Conservation (phyloP, 2,797 vertebrate genomes). For the Fistularia commersonii region DNA sequence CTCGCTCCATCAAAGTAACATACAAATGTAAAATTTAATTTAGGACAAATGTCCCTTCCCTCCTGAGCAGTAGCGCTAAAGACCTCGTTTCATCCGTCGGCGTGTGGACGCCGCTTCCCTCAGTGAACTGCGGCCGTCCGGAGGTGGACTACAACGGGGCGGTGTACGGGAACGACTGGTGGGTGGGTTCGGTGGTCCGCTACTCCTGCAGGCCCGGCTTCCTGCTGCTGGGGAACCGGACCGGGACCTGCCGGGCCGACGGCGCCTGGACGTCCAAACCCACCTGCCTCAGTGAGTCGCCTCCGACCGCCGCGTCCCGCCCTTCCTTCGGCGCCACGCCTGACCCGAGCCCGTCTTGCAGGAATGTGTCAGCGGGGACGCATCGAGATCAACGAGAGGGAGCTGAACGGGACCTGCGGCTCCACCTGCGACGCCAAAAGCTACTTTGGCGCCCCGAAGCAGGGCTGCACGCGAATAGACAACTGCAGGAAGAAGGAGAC, state of each 20-base stretch:
- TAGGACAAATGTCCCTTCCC: no score
- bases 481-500: conserved; percentile 75
- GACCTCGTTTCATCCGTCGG: no score
- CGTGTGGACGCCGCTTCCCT: neutral
- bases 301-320: neutral
- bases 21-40: no score
- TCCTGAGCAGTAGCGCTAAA: no score
- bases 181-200: conserved; percentile 82
- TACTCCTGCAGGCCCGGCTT: conserved; percentile 80
- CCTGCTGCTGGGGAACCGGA: conserved; percentile 74
- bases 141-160: conserved; percentile 76
- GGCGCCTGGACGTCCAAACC: conserved; percentile 81
- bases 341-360: conserved; percentile 20
- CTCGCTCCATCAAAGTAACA: no score
- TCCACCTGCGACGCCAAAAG: conserved; percentile 72
- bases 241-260: conserved; percentile 71
- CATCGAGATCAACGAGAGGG: conserved; percentile 76
- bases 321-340: neutral
- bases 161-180: conserved; percentile 80
- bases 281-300: conserved; percentile 78
- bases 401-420: conserved; percentile 73
- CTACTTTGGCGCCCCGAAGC: conserved; percentile 65
- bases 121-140: conserved; percentile 83
- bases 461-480: conserved; percentile 72
- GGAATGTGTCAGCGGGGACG: conserved; percentile 77